A percentile compares a stretch with the other conserved stretches of the same genome.
Evolutionary conservation across 2,797 vertebrate species (phyloP).

Genomic region (Phrynocephalus forsythii): DNA sequence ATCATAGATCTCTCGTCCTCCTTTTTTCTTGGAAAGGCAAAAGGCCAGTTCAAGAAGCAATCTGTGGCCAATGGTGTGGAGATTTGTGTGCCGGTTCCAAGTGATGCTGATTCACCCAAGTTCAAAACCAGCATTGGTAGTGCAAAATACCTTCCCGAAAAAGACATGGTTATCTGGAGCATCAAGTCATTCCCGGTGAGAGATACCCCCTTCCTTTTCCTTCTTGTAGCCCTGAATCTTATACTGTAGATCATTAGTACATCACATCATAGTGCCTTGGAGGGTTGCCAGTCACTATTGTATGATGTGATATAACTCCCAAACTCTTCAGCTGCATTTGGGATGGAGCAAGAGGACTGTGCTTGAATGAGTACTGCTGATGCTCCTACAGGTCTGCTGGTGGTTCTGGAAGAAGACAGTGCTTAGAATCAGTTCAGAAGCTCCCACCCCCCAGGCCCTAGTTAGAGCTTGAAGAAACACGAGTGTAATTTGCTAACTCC

Average conservation of each 20-base stretch:
- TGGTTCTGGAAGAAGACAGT: not conserved
- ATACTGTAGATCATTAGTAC: not conserved
- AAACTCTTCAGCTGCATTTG: not conserved
- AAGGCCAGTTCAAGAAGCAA: conserved; percentile 97
- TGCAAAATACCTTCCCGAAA: conserved; percentile 91
- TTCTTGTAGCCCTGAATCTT: not conserved
- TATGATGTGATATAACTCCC: not conserved
- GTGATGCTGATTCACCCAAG: conserved; percentile 92
- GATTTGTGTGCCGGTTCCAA: conserved; percentile 91
- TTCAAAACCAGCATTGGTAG: conserved; percentile 93
- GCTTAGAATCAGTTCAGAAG: not conserved
- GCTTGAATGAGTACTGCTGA: not conserved
- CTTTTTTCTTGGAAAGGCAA: conserved; percentile 81
- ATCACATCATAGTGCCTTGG: not conserved
- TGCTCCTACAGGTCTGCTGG: not conserved
- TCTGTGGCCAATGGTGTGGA: conserved; percentile 95
- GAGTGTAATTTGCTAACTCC: not conserved
- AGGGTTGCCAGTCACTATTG: not conserved
- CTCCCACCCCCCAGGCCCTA: not conserved
- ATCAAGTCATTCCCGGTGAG: conserved; percentile 96
- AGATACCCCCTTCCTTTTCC: not conserved
- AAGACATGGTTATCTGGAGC: conserved; percentile 91
- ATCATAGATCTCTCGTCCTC: not conserved
- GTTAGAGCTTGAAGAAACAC: not conserved
- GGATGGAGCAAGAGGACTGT: not conserved